A percentile compares a stretch with the other conserved stretches of the same genome.
These are phyloP conservation scores for Xiphias gladius DNA, from an alignment of 2,113 vertebrate species.

Conservation along the genomic window DNA sequence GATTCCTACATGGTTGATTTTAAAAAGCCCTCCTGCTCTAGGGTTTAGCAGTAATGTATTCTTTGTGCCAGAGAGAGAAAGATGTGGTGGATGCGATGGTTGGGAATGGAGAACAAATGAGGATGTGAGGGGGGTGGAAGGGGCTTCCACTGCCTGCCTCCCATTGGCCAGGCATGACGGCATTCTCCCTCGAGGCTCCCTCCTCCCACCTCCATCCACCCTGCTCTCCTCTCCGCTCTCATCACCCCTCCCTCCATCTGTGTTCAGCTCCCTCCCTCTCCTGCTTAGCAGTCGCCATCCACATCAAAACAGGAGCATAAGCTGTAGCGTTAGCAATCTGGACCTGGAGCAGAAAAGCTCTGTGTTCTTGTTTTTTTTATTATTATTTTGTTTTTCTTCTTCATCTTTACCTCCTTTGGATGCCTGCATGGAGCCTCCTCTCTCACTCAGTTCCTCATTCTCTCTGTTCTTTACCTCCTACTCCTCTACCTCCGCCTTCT, in stretches of 20 bases:
- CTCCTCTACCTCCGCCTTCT: constrained; percentile 38
- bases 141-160: constrained; percentile 83
- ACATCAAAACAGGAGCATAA: constrained; percentile 80
- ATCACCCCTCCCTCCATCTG: constrained; percentile 79
- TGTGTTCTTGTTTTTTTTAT: constrained; percentile 4
- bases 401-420: constrained; percentile 43
- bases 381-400: constrained; percentile 16
- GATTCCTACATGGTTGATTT: constrained; percentile 15
- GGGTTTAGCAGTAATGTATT: constrained; percentile 38
- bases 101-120: constrained; percentile 62
- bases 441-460: constrained; percentile 33
- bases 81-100: constrained; percentile 44
- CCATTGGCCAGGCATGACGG: constrained; percentile 95
- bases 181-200: constrained; percentile 90
- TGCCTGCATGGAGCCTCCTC: constrained; percentile 41
- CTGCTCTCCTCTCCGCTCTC: constrained; percentile 85
- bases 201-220: constrained; percentile 76
- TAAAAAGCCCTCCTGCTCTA: constrained; percentile 38
- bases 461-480: constrained; percentile 32
- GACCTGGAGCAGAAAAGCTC: constrained; percentile 40
- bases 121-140: constrained; percentile 65
- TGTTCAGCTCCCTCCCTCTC: constrained; percentile 74
- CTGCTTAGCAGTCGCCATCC: constrained; percentile 85
- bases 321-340: constrained; percentile 69
- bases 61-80: constrained; percentile 30